Conservation (phyloP, 2,797 vertebrate species). For the Morus bassanus region DNA sequence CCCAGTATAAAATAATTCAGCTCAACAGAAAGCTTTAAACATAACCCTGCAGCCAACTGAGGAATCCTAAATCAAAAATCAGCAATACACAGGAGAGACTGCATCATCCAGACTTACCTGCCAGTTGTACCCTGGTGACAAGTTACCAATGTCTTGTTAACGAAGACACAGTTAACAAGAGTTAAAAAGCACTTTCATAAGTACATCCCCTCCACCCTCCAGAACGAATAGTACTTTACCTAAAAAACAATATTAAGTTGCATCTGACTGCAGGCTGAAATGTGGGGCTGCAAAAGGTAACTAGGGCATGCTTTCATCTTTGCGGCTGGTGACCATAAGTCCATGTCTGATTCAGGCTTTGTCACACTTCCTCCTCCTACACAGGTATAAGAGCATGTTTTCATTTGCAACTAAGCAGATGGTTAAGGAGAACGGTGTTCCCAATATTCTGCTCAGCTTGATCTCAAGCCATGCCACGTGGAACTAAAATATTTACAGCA, state of each 20-base stretch:
- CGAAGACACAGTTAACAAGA: background rate
- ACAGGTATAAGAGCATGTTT: background rate
- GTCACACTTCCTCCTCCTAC: background rate
- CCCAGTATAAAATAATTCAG: background rate
- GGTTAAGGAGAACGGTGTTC: background rate
- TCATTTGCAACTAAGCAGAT: background rate
- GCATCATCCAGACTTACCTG: background rate
- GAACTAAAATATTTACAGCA: background rate
- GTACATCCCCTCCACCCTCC: too few relatives aligned
- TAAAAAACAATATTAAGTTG: background rate
- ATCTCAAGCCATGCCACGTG: background rate
- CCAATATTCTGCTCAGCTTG: background rate
- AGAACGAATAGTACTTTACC: background rate
- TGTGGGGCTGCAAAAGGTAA: background rate
- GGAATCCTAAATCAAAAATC: background rate
- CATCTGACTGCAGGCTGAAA: background rate
- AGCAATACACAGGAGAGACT: background rate
- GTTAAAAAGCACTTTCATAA: background rate
- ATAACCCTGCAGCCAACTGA: background rate
- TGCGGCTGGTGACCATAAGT: background rate
- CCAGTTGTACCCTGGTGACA: background rate
- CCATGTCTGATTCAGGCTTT: background rate
- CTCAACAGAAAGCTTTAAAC: background rate
- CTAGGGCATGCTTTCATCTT: background rate
- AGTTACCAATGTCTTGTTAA: background rate